phyloP scores from a whole-genome alignment of 2,797 vertebrate species.

The Melanotaenia pygmaea region DNA sequence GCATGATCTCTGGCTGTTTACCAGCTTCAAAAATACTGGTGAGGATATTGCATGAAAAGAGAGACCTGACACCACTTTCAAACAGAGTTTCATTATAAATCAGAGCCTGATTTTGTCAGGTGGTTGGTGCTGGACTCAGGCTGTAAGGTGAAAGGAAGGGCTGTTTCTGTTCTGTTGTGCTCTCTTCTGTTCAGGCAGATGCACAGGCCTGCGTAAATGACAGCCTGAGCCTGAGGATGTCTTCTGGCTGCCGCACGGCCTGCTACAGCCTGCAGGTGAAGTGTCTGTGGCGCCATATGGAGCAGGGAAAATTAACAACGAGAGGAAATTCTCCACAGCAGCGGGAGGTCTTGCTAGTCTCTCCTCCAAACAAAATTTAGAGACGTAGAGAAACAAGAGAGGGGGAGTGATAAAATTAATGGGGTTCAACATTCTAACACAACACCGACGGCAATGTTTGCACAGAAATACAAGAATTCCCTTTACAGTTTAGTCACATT shows the following conservation, averaged over 20 bases:
- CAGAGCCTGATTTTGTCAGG: slow-evolving; percentile 49
- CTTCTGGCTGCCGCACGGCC: slow-evolving; percentile 94
- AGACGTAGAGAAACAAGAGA: slow-evolving; percentile 92
- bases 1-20: slow-evolving; percentile 53
- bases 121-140: slow-evolving; percentile 59
- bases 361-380: slow-evolving; percentile 93
- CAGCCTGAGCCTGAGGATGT: slow-evolving; percentile 97
- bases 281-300: slow-evolving; percentile 99
- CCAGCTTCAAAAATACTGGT: slow-evolving; percentile 48
- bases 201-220: slow-evolving; percentile 96
- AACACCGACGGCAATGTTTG: slow-evolving; percentile 99
- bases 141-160: slow-evolving; percentile 69
- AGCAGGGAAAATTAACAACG: slow-evolving; percentile 99
- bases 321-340: slow-evolving; percentile 98
- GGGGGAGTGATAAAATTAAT: slow-evolving; percentile 99
- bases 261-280: slow-evolving; percentile 99
- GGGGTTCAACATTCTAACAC: slow-evolving; percentile 98
- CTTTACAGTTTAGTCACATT: slow-evolving; percentile 91
- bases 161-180: slow-evolving; percentile 57
- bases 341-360: slow-evolving; percentile 89
- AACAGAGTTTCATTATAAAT: slow-evolving; percentile 31
- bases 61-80: slow-evolving; percentile 26
- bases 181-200: slow-evolving; percentile 89
- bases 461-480: slow-evolving; percentile 88
- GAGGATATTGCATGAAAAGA: slow-evolving; percentile 6